These are phyloP conservation scores for Planococcus citri DNA, from an alignment of 1,140 invertebrate genomes.

Conservation along the genomic window DNA sequence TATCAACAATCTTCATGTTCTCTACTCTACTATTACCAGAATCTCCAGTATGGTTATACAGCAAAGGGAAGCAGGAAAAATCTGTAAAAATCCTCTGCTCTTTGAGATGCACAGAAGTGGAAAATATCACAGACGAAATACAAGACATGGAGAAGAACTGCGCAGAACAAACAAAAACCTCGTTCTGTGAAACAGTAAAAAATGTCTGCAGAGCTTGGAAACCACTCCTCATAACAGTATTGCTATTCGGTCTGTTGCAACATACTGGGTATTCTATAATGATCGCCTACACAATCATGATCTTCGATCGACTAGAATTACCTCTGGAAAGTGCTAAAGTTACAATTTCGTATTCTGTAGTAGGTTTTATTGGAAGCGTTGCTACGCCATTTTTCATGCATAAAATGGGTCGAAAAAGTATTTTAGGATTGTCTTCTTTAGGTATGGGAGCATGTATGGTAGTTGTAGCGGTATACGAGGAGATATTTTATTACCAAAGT, in stretches of 20 bases:
- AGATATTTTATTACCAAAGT: background rate
- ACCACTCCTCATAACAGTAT: background rate
- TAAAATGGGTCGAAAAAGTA: background rate
- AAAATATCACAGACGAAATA: constrained; percentile 27
- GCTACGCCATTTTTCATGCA: background rate
- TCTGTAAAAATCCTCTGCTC: constrained; percentile 26
- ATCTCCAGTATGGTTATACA: constrained; percentile 41
- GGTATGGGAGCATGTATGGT: constrained; percentile 14
- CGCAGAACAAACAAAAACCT: background rate
- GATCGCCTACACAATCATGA: background rate
- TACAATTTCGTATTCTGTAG: background rate
- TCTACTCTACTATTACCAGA: constrained; percentile 37
- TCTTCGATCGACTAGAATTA: background rate
- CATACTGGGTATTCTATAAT: background rate
- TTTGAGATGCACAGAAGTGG: constrained; percentile 20
- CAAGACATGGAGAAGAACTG: background rate
- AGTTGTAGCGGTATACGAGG: background rate
- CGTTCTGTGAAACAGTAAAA: background rate
- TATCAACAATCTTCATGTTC: constrained; percentile 28
- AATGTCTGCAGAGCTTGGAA: background rate
- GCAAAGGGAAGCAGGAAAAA: constrained; percentile 27
- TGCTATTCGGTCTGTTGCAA: background rate
- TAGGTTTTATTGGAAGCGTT: background rate
- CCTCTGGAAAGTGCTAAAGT: background rate
- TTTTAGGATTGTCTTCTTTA: background rate